Base-by-base conservation (phyloP, 2,113 vertebrate species). In the Ceuthmochares aereus region DNA sequence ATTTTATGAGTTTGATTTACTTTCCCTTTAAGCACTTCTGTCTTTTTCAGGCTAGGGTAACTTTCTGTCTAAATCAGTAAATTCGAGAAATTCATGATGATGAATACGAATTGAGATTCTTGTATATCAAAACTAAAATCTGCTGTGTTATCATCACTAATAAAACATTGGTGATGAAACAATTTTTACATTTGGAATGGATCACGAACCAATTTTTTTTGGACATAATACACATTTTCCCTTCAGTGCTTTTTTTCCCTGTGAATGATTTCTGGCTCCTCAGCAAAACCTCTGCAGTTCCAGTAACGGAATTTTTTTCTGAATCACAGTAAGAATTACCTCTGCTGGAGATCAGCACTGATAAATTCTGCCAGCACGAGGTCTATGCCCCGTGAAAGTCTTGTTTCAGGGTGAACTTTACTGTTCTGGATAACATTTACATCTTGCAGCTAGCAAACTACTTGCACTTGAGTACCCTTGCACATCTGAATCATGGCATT, bases 1-100 rank as follows among this genome's bases (percentile, higher is more conserved):
- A 47, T 94, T 95, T 79, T 89, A 83, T 90, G 55, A 4, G 11
- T 80, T 82, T 91, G 51, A 93, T 92, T 92, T 94, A 87, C 76
- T 68, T 96, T 95, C 14, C 81, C 78, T 89, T 92, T 87, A 58
- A 87, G 74, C 58, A 45, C 18, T 95, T 80, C 5, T 66, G 12
- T 58, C 58, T 90, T 58, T 82, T 83, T 27, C 42, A 90, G 67
- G 42, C 67, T 40, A 21, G 73, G 45, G 17, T 20, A 72, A 73
- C 20, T 66, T 90, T 49, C 43, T 83, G 21, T 78, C 73, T 91
- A 67, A 84, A 85, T 68, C 63, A 88, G 67, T 60, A 90, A 83
- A 76, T 56, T 30, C 37, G 32, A 87, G 17, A 62, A 47, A 70
- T 55, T 73, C 76, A 12, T 87, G 32, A 51, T 0, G 1, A 15